Evolutionary conservation across 2,888 invertebrate genomes (phyloP).

Genomic region (Uropetala carovei): DNA sequence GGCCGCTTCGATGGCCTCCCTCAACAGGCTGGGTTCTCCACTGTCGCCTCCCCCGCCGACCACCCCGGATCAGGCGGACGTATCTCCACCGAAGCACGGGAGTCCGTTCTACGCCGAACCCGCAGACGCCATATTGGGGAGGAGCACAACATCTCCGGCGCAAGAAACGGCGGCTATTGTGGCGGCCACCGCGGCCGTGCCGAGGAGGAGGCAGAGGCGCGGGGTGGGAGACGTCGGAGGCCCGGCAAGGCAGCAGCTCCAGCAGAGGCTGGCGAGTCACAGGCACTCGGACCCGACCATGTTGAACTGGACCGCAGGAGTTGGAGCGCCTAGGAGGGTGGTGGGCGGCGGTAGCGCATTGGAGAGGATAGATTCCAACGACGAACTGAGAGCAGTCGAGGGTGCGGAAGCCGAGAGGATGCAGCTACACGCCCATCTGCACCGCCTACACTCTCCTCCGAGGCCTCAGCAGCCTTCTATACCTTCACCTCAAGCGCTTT

Average conservation of each 20-base stretch:
- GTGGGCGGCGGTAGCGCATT: slow-evolving; percentile 71
- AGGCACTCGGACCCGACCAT: slow-evolving; percentile 76
- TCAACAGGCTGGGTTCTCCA: slow-evolving; percentile 68
- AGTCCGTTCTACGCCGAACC: slow-evolving; percentile 94
- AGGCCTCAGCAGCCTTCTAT: not conserved
- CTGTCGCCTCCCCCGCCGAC: slow-evolving; percentile 66
- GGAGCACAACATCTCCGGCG: slow-evolving; percentile 72
- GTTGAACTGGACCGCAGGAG: slow-evolving; percentile 70
- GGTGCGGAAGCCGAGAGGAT: slow-evolving; percentile 81
- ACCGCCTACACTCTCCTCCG: slow-evolving; percentile 64
- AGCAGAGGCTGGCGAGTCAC: slow-evolving; percentile 71
- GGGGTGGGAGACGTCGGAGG: slow-evolving; percentile 59
- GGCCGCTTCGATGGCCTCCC: slow-evolving; percentile 52
- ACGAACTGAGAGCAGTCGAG: slow-evolving; percentile 68
- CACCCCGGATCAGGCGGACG: slow-evolving; percentile 66
- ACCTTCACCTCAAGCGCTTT: not conserved
- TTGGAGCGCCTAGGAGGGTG: slow-evolving; percentile 70
- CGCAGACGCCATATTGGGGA: slow-evolving; percentile 83
- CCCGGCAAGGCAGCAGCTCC: slow-evolving; percentile 49
- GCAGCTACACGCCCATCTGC: slow-evolving; percentile 74
- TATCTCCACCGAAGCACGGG: slow-evolving; percentile 79
- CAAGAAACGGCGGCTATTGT: slow-evolving; percentile 72
- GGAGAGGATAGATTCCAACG: slow-evolving; percentile 75
- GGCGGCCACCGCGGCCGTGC: slow-evolving; percentile 72
- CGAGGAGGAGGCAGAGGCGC: slow-evolving; percentile 68